Percentiles rank a stretch among this genome's conserved stretches.
Conservation (phyloP, 2,113 vertebrate species). For the Eidolon helvum region DNA sequence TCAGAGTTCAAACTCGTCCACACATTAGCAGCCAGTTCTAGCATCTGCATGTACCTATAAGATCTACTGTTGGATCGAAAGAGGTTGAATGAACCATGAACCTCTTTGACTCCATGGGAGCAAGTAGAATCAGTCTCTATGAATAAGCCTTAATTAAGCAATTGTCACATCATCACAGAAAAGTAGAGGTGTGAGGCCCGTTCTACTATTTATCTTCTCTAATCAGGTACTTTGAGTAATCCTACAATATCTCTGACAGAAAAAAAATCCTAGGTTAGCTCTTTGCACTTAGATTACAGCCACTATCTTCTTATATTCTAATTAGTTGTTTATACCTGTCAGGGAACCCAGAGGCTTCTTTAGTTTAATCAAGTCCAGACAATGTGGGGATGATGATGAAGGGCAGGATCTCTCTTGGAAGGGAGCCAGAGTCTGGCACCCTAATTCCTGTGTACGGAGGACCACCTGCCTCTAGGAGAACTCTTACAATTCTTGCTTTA, state of each 20-base stretch:
- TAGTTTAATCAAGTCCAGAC: not conserved
- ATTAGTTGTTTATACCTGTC: not conserved
- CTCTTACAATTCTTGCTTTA: not conserved
- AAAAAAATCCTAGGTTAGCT: not conserved
- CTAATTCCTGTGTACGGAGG: not conserved
- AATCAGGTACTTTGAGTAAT: not conserved
- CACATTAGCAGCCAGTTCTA: not conserved
- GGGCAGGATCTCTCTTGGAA: not conserved
- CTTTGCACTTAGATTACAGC: not conserved
- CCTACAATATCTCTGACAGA: not conserved
- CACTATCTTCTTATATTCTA: not conserved
- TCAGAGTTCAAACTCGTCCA: not conserved
- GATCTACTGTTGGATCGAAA: not conserved
- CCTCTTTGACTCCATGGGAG: not conserved
- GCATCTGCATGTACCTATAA: not conserved
- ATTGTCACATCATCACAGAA: not conserved
- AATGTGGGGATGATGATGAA: not conserved
- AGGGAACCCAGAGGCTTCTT: not conserved
- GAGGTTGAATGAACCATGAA: not conserved
- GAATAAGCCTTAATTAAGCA: constrained; percentile 2
- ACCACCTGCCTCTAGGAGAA: not conserved
- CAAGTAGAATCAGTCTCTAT: not conserved
- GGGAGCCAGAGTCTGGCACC: not conserved
- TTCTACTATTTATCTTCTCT: not conserved
- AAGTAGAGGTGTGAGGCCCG: not conserved